Conservation (phyloP, 2,888 invertebrate species). For the Epicampocera succincta region DNA sequence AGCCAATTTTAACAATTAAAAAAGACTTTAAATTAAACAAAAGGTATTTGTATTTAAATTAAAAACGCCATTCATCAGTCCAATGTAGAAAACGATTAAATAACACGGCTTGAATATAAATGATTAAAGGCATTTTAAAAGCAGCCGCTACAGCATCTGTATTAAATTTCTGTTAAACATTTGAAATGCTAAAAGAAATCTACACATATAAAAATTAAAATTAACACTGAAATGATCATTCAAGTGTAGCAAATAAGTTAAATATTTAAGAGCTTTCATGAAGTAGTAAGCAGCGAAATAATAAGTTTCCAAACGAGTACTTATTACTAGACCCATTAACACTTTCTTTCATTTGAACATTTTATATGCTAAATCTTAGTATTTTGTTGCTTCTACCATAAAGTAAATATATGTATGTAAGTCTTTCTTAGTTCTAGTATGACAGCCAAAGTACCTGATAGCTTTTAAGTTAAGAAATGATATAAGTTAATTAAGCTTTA, state of each 20-base stretch:
- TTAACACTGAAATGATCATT: background rate
- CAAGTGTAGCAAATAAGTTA: too few relatives aligned
- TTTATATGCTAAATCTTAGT: background rate
- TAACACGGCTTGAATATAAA: conserved; percentile 29
- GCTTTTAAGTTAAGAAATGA: conserved; percentile 73
- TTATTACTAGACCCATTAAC: too few relatives aligned
- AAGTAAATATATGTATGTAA: background rate
- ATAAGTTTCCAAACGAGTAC: too few relatives aligned
- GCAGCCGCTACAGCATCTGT: conserved; percentile 27
- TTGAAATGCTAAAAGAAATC: background rate
- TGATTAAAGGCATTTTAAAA: conserved; percentile 36
- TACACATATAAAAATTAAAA: background rate
- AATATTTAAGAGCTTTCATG: too few relatives aligned
- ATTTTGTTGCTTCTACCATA: background rate
- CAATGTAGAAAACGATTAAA: conserved; percentile 1
- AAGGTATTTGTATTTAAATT: conserved; percentile 46
- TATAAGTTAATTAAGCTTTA: conserved; percentile 31
- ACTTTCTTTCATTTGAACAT: background rate
- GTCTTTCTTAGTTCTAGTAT: conserved; percentile 61
- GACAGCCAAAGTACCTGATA: conserved; percentile 80
- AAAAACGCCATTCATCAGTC: conserved; percentile 20
- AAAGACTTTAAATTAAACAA: conserved; percentile 23
- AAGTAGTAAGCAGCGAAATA: too few relatives aligned
- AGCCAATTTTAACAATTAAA: conserved; percentile 30
- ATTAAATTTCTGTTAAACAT: conserved; percentile 5